These are phyloP conservation scores for Cyprinus carpio DNA, from an alignment of 2,113 vertebrate genomes.

Conservation along the genomic window DNA sequence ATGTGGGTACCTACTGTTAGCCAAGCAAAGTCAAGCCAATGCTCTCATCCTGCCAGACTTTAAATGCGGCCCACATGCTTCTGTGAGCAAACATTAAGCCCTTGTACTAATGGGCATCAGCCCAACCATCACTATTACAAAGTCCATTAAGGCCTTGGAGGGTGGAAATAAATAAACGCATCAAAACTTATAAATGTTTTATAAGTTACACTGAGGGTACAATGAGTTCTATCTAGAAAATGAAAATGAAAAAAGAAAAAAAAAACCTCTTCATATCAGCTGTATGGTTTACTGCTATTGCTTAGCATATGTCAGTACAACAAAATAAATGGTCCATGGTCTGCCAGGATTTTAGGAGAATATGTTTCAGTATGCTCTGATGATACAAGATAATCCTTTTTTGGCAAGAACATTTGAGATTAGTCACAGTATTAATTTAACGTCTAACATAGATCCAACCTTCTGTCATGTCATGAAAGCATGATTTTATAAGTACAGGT, in stretches of 20 bases:
- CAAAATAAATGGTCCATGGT: too few relatives aligned
- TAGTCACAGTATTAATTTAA: slow-evolving; percentile 9
- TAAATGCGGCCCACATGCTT: slow-evolving; percentile 45
- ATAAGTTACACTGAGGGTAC: slow-evolving; percentile 23
- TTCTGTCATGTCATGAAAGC: neutral
- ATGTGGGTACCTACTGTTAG: slow-evolving; percentile 12
- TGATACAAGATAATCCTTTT: neutral
- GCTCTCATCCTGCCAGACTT: slow-evolving; percentile 22
- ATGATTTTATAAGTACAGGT: too few relatives aligned
- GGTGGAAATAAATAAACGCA: slow-evolving; percentile 38
- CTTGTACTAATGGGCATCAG: slow-evolving; percentile 45
- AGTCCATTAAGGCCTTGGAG: slow-evolving; percentile 47
- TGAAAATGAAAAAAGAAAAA: neutral
- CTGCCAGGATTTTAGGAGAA: neutral
- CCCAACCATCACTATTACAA: slow-evolving; percentile 40
- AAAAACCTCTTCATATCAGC: neutral
- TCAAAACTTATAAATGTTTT: slow-evolving; percentile 28
- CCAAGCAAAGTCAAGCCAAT: slow-evolving; percentile 32
- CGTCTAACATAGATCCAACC: neutral
- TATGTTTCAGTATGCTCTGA: neutral
- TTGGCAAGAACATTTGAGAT: slow-evolving; percentile 7
- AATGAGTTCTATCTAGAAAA: neutral
- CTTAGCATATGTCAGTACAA: neutral
- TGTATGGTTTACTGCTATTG: neutral
- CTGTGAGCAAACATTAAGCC: slow-evolving; percentile 50